Evolutionary conservation across 2,113 vertebrate species (phyloP).

Genomic region (Anguilla rostrata): DNA sequence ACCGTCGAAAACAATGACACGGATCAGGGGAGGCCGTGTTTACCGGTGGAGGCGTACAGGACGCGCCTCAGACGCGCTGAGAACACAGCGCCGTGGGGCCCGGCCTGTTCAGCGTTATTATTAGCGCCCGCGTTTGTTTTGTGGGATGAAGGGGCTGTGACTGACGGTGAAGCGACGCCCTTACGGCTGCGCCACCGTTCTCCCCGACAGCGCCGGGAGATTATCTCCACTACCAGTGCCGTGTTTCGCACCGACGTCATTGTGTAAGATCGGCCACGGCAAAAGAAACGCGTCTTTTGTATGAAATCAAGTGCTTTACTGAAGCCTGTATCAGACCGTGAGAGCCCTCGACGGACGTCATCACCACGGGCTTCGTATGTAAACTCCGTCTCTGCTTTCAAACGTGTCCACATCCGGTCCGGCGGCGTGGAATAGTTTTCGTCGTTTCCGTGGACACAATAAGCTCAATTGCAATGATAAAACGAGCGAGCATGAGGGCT

Average conservation of each 20-base stretch:
- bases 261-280: background rate
- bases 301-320: conserved; percentile 37
- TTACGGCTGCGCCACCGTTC: background rate
- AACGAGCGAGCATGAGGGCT: conserved; percentile 56
- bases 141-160: background rate
- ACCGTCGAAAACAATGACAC: background rate
- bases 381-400: conserved; percentile 38
- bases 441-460: conserved; percentile 71
- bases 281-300: background rate
- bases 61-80: background rate
- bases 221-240: background rate
- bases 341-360: conserved; percentile 55
- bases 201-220: background rate
- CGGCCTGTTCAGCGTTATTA: background rate
- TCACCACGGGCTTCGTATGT: conserved; percentile 51
- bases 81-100: background rate
- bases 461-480: conserved; percentile 52
- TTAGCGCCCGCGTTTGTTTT: background rate
- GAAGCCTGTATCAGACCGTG: conserved; percentile 56
- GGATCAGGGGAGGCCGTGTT: background rate
- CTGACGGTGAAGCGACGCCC: background rate
- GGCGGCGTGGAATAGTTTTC: conserved; percentile 44
- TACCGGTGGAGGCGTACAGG: background rate
- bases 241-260: background rate
- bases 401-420: background rate